phyloP scores from a whole-genome alignment of 2,113 vertebrate species.

The Microcebus griseorufus region DNA sequence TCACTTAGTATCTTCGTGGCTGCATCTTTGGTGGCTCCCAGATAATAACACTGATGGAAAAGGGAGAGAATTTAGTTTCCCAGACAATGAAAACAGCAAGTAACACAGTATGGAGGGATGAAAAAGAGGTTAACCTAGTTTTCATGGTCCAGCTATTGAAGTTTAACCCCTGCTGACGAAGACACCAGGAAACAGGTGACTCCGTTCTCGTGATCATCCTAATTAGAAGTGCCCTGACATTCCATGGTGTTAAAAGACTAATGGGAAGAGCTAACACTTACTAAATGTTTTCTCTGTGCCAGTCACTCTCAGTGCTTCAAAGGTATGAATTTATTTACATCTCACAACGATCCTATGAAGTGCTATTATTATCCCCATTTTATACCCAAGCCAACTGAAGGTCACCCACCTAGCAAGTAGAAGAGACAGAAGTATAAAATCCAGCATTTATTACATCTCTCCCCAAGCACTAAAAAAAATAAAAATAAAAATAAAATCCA shows the following conservation, averaged over 20 bases:
- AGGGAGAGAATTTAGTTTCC: neutral
- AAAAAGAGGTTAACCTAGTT: neutral
- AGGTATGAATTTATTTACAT: neutral
- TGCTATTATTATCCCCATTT: neutral
- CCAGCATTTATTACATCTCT: no score
- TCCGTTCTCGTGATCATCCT: neutral
- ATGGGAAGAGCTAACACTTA: neutral
- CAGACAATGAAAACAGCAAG: neutral
- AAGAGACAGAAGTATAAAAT: neutral
- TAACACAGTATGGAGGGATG: neutral
- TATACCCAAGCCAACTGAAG: neutral
- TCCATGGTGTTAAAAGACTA: neutral
- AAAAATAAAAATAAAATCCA: no score
- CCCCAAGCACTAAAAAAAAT: no score
- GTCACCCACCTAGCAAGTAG: neutral
- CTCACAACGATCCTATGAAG: neutral
- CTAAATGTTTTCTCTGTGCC: neutral
- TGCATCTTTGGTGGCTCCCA: conserved; percentile 84
- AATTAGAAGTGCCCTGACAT: neutral
- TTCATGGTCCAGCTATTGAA: conserved; percentile 18
- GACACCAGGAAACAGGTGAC: neutral
- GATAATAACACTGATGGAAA: conserved; percentile 85
- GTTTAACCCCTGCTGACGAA: conserved; percentile 10
- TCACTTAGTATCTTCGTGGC: conserved; percentile 86
- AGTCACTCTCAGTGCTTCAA: neutral